phyloP scores from a whole-genome alignment of 2,888 invertebrate genomes.

The Cheiracanthium punctorium region DNA sequence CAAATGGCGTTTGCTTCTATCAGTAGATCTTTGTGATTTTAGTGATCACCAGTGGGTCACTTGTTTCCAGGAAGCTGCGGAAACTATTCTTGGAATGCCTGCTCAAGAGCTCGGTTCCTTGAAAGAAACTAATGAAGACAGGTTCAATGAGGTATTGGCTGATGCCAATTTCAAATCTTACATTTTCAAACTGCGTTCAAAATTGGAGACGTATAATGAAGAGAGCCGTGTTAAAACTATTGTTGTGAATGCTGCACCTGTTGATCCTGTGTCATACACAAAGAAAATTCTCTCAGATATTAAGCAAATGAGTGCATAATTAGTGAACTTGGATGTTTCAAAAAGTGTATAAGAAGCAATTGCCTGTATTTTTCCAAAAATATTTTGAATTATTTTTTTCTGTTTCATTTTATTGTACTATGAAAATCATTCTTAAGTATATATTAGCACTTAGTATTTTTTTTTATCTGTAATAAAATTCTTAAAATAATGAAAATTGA shows the following conservation, averaged over 20 bases:
- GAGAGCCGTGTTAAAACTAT: slow-evolving; percentile 87
- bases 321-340: no score
- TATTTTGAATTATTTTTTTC: no score
- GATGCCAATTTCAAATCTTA: slow-evolving; percentile 87
- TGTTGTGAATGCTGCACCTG: slow-evolving; percentile 82
- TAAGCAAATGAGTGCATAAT: slow-evolving; percentile 74
- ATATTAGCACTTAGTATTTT: no score
- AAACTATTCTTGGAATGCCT: slow-evolving; percentile 83
- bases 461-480: no score
- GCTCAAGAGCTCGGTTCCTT: slow-evolving; percentile 87
- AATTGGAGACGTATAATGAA: slow-evolving; percentile 93
- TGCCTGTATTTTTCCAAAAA: no score
- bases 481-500: no score
- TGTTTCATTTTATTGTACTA: no score
- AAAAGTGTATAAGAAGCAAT: no score
- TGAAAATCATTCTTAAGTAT: no score
- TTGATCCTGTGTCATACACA: slow-evolving; percentile 87
- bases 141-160: slow-evolving; percentile 83
- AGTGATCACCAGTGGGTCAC: slow-evolving; percentile 93
- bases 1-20: slow-evolving; percentile 88
- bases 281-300: slow-evolving; percentile 84
- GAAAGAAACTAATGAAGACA: slow-evolving; percentile 79
- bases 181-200: slow-evolving; percentile 89
- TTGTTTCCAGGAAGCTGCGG: slow-evolving; percentile 87
- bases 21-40: slow-evolving; percentile 89